Base-by-base conservation (phyloP, 2,113 vertebrate genomes). In the Entomyzon cyanotis region DNA sequence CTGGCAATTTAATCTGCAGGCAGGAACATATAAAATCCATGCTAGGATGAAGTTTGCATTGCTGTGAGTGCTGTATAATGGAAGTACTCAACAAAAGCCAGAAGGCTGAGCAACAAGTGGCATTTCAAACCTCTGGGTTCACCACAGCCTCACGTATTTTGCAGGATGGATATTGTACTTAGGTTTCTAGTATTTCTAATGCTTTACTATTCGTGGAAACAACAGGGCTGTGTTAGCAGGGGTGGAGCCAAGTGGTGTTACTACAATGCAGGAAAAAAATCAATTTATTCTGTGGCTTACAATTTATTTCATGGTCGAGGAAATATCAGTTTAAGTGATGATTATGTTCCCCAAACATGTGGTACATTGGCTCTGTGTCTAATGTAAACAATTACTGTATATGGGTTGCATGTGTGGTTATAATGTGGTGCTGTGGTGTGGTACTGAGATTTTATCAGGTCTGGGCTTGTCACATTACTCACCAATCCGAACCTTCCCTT, bases 1-100 rank as follows among this genome's bases (percentile, higher is more conserved):
- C 49, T 75, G 44, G 84, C 93, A 94, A 90, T 94, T 97, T 96
- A 86, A 96, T 96, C 94, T 93, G 91, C 94, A 89, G 95, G 86
- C 87, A 96, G 4, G 55, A 88, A 28, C 52, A 5, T 58, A 82
- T 59, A 82, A 94, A 94, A 84, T 74, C 92, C 81, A 11, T 5
- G 84, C 47, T 19, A 59, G 70, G 78, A 35, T 74, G 60, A 82
- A 91, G 88, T 63, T 94, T 93, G 70, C 22, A 0, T 79, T 76
- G 90, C 86, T 73, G 50, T 1, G 68, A 88, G 60, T 84, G 53
- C 33, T 92, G 90, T 47, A 31, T 91, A 89, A 87, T 79, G 93
- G 64, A 76, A 91, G 75, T 3, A 27, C 67, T 95, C 90, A 63
- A 35, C 60, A 64, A 73, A 87, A 95, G 42, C 60, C 90, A 88